Percentiles rank a stretch among this genome's conserved stretches.
phyloP scores from a whole-genome alignment of 2,888 invertebrate genomes.

The Acanthococcus lagerstroemiae region DNA sequence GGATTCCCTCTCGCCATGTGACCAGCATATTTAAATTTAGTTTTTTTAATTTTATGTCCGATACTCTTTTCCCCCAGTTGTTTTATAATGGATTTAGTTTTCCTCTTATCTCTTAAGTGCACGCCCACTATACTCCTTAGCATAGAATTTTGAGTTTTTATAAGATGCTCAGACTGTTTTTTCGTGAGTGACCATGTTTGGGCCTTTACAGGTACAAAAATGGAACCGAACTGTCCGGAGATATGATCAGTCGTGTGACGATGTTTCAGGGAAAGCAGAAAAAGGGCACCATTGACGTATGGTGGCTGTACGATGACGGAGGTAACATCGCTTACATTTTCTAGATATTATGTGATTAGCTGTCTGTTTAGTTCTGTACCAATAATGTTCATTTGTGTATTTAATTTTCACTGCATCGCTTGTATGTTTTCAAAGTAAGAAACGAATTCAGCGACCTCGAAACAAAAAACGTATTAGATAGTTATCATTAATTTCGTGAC shows the following conservation, averaged over 20 bases:
- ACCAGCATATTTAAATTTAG: too few relatives aligned
- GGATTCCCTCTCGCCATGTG: too few relatives aligned
- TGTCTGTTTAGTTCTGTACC: neutral
- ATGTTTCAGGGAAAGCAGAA: conserved; percentile 51
- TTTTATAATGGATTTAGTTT: neutral
- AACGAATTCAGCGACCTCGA: too few relatives aligned
- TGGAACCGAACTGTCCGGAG: conserved; percentile 40
- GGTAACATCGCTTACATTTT: conserved; percentile 52
- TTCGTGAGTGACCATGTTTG: too few relatives aligned
- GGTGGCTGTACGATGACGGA: conserved; percentile 98
- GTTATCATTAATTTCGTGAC: too few relatives aligned
- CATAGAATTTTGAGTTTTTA: too few relatives aligned
- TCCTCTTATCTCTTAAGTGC: neutral
- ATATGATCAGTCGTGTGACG: conserved; percentile 34
- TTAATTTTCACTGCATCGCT: too few relatives aligned
- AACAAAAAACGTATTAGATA: too few relatives aligned
- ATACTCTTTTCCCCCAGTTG: neutral
- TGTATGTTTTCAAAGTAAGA: too few relatives aligned
- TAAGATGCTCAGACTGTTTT: too few relatives aligned
- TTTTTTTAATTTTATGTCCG: neutral
- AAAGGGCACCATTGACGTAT: conserved; percentile 84
- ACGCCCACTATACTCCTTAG: too few relatives aligned
- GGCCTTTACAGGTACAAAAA: conserved; percentile 43
- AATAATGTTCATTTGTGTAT: neutral
- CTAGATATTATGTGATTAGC: neutral